phyloP scores from a whole-genome alignment of 2,113 vertebrate genomes.

The Nothoprocta pentlandii region DNA sequence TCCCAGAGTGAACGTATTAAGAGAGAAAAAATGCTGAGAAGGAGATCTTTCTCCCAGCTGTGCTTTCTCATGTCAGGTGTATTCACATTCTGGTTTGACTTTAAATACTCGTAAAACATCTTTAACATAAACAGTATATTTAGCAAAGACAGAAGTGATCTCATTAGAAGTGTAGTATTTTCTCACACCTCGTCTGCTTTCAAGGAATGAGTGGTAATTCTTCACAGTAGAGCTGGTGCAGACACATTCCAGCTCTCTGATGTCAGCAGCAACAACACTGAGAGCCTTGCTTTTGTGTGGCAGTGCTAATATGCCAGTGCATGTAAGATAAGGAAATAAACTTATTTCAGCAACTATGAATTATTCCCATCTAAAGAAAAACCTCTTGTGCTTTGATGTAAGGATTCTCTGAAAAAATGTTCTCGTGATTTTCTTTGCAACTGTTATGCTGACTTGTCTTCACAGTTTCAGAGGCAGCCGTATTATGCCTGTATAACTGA shows the following conservation, averaged over 20 bases:
- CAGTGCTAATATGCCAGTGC: neutral
- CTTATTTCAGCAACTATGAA: neutral
- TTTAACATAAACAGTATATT: conserved; percentile 49
- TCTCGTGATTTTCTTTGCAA: neutral
- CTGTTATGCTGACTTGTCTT: neutral
- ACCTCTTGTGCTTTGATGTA: neutral
- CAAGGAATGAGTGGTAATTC: neutral
- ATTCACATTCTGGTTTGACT: conserved; percentile 40
- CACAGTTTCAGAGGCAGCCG: neutral
- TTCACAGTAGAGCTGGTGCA: conserved; percentile 1
- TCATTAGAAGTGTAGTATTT: conserved; percentile 44
- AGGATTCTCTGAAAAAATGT: neutral
- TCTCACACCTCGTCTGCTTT: conserved; percentile 59
- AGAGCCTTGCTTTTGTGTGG: fast-evolving
- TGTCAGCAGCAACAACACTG: neutral
- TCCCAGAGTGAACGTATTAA: neutral
- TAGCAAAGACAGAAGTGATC: conserved; percentile 38
- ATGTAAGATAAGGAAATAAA: conserved; percentile 38
- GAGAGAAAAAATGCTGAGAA: neutral
- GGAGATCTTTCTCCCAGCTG: conserved; percentile 35
- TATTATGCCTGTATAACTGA: neutral
- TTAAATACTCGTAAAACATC: conserved; percentile 20
- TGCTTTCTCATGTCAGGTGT: conserved; percentile 52
- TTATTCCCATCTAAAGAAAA: neutral
- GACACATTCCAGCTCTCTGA: conserved; percentile 55